These are phyloP conservation scores for Andrena marginata DNA, from an alignment of 2,888 invertebrate species.

Conservation along the genomic window DNA sequence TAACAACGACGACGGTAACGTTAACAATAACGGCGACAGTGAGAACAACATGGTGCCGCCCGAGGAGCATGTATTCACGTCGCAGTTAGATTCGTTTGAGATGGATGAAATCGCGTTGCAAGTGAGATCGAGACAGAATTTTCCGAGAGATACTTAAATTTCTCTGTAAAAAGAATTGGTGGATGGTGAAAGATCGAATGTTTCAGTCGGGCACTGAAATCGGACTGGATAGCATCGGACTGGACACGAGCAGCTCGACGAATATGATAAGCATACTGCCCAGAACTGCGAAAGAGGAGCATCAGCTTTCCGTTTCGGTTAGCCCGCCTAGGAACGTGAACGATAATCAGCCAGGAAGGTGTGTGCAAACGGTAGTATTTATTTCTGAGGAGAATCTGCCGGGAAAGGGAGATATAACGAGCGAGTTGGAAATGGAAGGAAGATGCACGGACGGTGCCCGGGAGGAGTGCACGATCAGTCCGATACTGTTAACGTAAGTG, in stretches of 20 bases:
- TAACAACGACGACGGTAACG: background rate
- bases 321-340: conserved; percentile 51
- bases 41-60: conserved; percentile 66
- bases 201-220: conserved; percentile 76
- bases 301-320: conserved; percentile 56
- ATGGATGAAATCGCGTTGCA: conserved; percentile 79
- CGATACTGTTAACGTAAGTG: conserved; percentile 57
- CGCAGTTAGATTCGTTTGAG: conserved; percentile 80
- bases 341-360: conserved; percentile 44
- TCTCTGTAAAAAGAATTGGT: background rate
- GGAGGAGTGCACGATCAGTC: conserved; percentile 18
- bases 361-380: conserved; percentile 55
- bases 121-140: conserved; percentile 49
- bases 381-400: conserved; percentile 70
- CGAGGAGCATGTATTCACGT: conserved; percentile 70
- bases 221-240: conserved; percentile 69
- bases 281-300: conserved; percentile 72
- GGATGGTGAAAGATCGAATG: background rate
- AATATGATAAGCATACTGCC: conserved; percentile 80
- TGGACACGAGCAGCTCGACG: conserved; percentile 75
- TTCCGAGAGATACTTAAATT: no score
- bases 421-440: conserved; percentile 12
- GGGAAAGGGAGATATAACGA: conserved; percentile 9
- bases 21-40: background rate
- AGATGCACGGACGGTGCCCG: background rate